Evolutionary conservation across 1,140 invertebrate species (phyloP), one percentile per base, ranked within the genome.

Genomic region (Drosophila athabasca): DNA sequence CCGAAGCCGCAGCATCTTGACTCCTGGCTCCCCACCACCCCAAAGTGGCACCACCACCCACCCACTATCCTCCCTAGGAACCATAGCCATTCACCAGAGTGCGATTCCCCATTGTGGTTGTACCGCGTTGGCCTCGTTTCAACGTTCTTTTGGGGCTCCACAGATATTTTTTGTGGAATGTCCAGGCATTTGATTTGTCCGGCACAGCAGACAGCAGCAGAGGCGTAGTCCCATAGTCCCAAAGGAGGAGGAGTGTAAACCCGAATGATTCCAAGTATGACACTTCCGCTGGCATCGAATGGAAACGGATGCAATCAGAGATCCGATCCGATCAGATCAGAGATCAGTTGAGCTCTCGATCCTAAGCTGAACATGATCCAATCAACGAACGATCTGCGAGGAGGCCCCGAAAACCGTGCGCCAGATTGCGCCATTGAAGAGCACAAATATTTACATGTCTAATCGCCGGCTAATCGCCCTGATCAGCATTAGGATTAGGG

Each of bases 91-190:
- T 19, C 53, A 49, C 50, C 49, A 59, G 54, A 43, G 49, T 58
- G 68, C 49, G 50, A 29, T 22, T 53, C 70, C 59, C 59, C 58
- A 60, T 73, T 77, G 74, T 77, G 70, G 74, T 74, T 48, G 59
- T 55, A 29, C 53, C 53, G 51, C 45, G 70, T 69, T 83, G 81
- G 81, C 81, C 81, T 84, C 81, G 77, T 87, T 84, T 84, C 87
- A 73, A 79, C 82, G 81, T 84, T 68, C 51, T 72, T 75, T 66
- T 61, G 77, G 82, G 74, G 68, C 82, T 57, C 82, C 82, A 61
- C 81, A 84, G 81, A 39, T 39, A 39, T 39, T 39, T 82, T 84
- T 82, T 84, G 84, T 70, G 80, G 79, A 57, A 49, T 70, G 60
- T 78, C 76, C 51, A 51, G 60, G 70, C 73, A 68, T 79, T 84